Base-by-base conservation (phyloP, 2,797 vertebrate species). In the Pelobates cultripes region DNA sequence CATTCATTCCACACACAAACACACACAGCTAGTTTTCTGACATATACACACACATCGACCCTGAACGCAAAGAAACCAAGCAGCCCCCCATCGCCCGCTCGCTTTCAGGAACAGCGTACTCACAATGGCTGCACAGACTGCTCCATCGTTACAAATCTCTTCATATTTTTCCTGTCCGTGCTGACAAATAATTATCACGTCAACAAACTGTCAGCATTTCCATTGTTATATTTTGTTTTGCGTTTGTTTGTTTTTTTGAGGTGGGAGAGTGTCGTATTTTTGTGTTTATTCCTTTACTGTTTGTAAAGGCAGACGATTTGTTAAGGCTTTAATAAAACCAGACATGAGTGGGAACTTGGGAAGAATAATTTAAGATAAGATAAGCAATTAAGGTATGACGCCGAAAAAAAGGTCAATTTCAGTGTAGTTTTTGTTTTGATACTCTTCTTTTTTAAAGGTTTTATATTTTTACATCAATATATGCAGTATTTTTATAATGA, bases 121-220 rank as follows among this genome's bases (percentile, higher is more conserved):
- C 51, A 78, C 81, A 83, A 83, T 78, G 53, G 71, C 42, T 3
- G 53, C 45, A 61, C 71, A 73, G 12, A 51, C 61, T 13, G 41
- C 41, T 15, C 68, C 43, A 63, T 68, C 81, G 51, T 74, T 69
- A 83, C 81, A 78, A 78, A 83, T 83, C 53, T 78, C 70, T 78
- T 78, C 70, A 74, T 72, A 64, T 83, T 83, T 83, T 78, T 43
- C 64, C 81, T 78, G 81, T 83, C 81, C 8, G 6, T 44, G 51
- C 17, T 63, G 81, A 68, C 12, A 40, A 83, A 74, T 78, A 83
- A 76, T 70, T 17, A 78, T 78, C 76, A 69, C 43, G 12, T 66
- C 9, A 57, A 51, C 8, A 57, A 4, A 57, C 55, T 1, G 55
- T 4, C 55, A 14, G 13, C 55, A 6, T 15, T 57, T 14, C 28